Percentiles rank a stretch among this genome's conserved stretches.
Conservation (phyloP, 2,113 vertebrate genomes). For the Oreotrochilus melanogaster region DNA sequence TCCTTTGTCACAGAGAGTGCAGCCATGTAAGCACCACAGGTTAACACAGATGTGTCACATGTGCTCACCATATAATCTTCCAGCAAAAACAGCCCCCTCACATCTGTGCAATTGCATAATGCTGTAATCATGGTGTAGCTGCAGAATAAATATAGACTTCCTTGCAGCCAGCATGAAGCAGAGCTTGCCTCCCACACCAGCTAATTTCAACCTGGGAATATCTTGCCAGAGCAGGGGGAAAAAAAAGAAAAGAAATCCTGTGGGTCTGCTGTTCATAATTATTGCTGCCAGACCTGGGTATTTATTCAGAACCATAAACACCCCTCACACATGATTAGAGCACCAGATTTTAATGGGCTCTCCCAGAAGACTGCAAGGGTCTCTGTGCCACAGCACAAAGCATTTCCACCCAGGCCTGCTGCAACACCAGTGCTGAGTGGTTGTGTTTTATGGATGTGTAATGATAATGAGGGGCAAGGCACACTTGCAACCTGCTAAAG, state of each 20-base stretch:
- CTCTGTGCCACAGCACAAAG: rapidly evolving
- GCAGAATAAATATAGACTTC: slow-evolving; percentile 1
- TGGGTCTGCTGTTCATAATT: neutral
- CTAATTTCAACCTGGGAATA: slow-evolving; percentile 1
- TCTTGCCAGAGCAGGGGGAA: neutral
- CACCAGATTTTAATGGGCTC: neutral
- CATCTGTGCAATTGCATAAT: neutral
- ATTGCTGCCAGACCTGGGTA: neutral
- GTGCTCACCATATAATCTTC: slow-evolving; percentile 28
- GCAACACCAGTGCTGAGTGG: neutral
- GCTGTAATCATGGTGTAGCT: neutral
- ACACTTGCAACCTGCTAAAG: neutral
- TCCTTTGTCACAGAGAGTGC: rapidly evolving
- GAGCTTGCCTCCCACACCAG: neutral
- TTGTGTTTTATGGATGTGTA: rapidly evolving
- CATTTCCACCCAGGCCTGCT: neutral
- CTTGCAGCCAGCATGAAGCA: neutral
- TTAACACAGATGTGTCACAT: neutral
- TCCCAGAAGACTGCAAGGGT: neutral
- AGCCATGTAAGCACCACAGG: neutral
- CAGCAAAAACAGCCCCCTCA: slow-evolving; percentile 7
- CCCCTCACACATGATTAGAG: rapidly evolving
- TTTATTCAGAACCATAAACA: slow-evolving; percentile 17
- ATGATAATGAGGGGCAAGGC: neutral
- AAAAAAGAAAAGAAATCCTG: neutral